Evolutionary conservation across 2,797 vertebrate species (phyloP).

Genomic region (Anabacerthia variegaticeps): DNA sequence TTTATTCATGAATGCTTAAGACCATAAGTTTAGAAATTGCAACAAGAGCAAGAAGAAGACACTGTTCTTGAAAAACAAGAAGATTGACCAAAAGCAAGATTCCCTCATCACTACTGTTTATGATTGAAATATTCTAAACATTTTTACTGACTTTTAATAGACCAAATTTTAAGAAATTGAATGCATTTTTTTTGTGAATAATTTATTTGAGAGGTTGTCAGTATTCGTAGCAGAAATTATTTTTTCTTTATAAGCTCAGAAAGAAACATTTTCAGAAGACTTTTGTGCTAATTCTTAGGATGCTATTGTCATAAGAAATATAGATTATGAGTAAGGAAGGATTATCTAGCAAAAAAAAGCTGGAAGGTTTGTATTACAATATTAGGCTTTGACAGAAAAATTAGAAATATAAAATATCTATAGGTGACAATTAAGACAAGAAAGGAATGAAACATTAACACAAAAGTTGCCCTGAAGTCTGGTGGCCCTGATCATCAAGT

Average conservation of each 20-base stretch:
- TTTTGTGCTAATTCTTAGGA: background rate
- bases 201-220: background rate
- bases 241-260: background rate
- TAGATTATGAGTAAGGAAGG: background rate
- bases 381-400: background rate
- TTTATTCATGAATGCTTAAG: background rate
- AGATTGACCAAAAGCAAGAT: background rate
- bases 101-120: background rate
- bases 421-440: background rate
- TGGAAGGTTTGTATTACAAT: background rate
- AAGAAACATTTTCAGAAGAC: background rate
- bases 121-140: background rate
- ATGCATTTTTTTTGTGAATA: background rate
- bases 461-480: background rate
- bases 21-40: background rate
- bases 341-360: background rate
- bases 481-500: accelerated
- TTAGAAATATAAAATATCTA: background rate
- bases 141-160: background rate
- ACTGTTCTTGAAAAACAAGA: background rate
- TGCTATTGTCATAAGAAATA: background rate
- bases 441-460: background rate
- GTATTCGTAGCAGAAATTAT: background rate
- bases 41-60: background rate
- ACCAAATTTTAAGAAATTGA: background rate